Percentiles rank a stretch among this genome's conserved stretches.
Evolutionary conservation across 2,888 invertebrate species (phyloP).

Genomic region (Drosophila lacicola): DNA sequence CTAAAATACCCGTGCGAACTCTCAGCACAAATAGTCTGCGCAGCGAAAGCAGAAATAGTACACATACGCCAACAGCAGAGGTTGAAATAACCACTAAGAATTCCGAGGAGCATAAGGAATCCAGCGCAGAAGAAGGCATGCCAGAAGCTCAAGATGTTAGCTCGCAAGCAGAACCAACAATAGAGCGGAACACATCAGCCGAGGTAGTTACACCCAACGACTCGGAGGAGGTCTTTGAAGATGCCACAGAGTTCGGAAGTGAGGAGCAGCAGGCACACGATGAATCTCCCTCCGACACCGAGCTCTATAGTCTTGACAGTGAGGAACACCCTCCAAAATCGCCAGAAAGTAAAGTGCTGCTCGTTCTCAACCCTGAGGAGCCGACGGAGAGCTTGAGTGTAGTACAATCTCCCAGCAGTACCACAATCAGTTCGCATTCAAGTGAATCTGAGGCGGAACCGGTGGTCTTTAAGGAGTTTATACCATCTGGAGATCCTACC

Average conservation of each 20-base stretch:
- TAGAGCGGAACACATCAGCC: not conserved
- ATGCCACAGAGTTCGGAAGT: constrained; percentile 74
- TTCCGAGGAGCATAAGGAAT: not conserved
- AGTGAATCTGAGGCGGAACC: constrained; percentile 59
- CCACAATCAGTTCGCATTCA: constrained; percentile 67
- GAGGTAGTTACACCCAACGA: constrained; percentile 29
- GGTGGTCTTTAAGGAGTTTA: constrained; percentile 73
- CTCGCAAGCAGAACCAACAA: not conserved
- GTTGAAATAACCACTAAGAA: not conserved
- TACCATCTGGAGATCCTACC: constrained; percentile 81
- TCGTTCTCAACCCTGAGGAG: constrained; percentile 45
- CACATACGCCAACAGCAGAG: constrained; percentile 32
- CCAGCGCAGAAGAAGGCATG: not conserved
- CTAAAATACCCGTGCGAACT: constrained; percentile 80
- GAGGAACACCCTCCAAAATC: constrained; percentile 56
- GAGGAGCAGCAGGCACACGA: constrained; percentile 53
- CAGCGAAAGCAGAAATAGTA: constrained; percentile 52
- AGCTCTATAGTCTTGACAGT: constrained; percentile 75
- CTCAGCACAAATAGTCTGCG: constrained; percentile 63
- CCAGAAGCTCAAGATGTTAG: not conserved
- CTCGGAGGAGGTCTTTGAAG: constrained; percentile 73
- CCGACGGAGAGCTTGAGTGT: constrained; percentile 26
- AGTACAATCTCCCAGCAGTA: constrained; percentile 60
- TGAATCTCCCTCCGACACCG: constrained; percentile 71
- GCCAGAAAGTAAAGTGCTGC: constrained; percentile 65